Percentiles rank a stretch among this genome's conserved stretches.
phyloP scores from a whole-genome alignment of 23 tunicate genomes.

The Styela clava region DNA sequence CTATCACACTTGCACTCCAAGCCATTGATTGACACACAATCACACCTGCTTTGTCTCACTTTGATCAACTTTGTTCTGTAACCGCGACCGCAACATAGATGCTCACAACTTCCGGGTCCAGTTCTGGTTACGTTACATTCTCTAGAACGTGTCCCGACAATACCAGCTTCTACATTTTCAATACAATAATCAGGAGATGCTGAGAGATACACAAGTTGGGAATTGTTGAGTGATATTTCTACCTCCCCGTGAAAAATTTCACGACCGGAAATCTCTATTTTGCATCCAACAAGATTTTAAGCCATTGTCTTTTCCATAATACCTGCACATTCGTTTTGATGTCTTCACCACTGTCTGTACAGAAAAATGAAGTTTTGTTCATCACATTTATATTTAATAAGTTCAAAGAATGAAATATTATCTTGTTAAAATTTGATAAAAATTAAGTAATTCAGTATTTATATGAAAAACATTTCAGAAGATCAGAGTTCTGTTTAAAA shows the following conservation, averaged over 20 bases:
- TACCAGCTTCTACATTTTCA: conserved; percentile 43
- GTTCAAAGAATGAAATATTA: no score
- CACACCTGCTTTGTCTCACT: no score
- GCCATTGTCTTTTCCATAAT: background rate
- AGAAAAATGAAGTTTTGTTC: background rate
- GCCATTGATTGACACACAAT: no score
- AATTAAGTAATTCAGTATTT: no score
- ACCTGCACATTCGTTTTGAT: background rate
- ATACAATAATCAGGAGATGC: conserved; percentile 90
- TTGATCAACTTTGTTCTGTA: no score
- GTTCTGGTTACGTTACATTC: conserved; percentile 51
- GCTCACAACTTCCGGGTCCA: conserved; percentile 78
- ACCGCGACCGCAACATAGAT: conserved; percentile 92
- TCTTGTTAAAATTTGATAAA: no score
- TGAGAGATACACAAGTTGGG: conserved; percentile 60
- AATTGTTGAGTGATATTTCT: no score
- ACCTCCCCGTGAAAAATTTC: no score
- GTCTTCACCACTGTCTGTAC: background rate
- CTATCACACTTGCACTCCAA: no score
- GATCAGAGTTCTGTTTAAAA: no score
- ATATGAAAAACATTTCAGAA: no score
- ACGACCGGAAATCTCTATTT: background rate
- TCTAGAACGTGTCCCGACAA: conserved; percentile 72
- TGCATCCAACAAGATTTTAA: background rate
- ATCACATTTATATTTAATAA: no score